phyloP scores from a whole-genome alignment of 2,113 vertebrate species.

The Fukomys damarensis region DNA sequence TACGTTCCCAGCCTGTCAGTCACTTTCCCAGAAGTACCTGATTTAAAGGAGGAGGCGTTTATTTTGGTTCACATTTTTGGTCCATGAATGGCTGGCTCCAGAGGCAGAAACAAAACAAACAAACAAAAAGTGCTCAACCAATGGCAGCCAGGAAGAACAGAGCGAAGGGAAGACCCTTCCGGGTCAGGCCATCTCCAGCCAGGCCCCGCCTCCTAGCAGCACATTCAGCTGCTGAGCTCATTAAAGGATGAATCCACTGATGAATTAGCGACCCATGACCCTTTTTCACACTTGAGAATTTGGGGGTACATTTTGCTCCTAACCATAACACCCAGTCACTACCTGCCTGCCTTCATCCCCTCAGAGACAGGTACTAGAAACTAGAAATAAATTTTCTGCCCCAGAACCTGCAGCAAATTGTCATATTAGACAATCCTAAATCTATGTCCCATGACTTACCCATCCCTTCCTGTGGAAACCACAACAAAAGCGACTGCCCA shows the following conservation, averaged over 20 bases:
- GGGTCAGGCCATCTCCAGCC: not conserved
- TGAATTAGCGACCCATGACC: not conserved
- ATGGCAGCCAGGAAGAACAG: not conserved
- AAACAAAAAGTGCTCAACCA: not conserved
- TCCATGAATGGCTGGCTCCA: not conserved
- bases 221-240: not conserved
- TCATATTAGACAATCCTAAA: not conserved
- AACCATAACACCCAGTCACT: not conserved
- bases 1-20: not conserved
- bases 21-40: not conserved
- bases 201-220: not conserved
- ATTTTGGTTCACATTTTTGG: not conserved
- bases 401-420: not conserved
- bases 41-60: not conserved
- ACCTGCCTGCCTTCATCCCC: not conserved
- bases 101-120: not conserved
- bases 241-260: not conserved
- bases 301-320: not conserved
- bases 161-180: not conserved
- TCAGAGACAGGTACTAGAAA: not conserved
- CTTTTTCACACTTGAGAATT: not conserved
- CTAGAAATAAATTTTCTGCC: not conserved
- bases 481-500: not conserved
- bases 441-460: not conserved
- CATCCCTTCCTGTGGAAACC: not conserved